Percentiles rank a stretch among this genome's conserved stretches.
Conservation (phyloP, 2,797 vertebrate species). For the Melanogrammus aeglefinus region DNA sequence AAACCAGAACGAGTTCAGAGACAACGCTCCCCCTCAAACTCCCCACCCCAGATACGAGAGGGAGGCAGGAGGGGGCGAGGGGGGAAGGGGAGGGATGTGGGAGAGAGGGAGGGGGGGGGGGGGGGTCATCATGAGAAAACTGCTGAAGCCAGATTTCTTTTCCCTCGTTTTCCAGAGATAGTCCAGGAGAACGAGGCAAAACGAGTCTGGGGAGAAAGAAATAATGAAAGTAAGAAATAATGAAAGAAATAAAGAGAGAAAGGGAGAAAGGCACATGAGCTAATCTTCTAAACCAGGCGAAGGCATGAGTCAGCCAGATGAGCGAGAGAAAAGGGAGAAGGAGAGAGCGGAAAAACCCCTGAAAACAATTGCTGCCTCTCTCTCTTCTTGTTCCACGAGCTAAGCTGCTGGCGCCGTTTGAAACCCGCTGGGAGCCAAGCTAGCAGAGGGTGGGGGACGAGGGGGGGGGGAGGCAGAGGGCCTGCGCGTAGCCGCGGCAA, state of each 20-base stretch:
- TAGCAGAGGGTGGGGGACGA: not conserved
- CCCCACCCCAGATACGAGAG: constrained; percentile 41
- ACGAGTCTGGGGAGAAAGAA: not conserved
- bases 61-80: constrained; percentile 46
- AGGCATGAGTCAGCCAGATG: constrained; percentile 48
- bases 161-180: not conserved
- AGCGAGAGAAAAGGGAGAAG: constrained; percentile 36
- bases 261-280: constrained; percentile 21
- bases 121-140: constrained; percentile 48
- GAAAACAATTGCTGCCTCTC: not conserved
- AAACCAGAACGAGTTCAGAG: constrained; percentile 17
- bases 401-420: not conserved
- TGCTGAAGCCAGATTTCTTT: constrained; percentile 56
- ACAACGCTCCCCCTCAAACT: constrained; percentile 56
- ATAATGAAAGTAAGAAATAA: not conserved
- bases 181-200: not conserved
- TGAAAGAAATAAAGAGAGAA: not conserved
- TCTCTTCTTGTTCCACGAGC: constrained; percentile 6
- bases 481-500: not conserved
- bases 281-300: constrained; percentile 54
- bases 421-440: not conserved
- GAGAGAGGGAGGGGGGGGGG: constrained; percentile 12
- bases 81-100: not conserved
- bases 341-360: not conserved
- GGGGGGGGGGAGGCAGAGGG: not conserved